Evolutionary conservation across 2,888 invertebrate genomes (phyloP).

Genomic region (Noctua pronuba): DNA sequence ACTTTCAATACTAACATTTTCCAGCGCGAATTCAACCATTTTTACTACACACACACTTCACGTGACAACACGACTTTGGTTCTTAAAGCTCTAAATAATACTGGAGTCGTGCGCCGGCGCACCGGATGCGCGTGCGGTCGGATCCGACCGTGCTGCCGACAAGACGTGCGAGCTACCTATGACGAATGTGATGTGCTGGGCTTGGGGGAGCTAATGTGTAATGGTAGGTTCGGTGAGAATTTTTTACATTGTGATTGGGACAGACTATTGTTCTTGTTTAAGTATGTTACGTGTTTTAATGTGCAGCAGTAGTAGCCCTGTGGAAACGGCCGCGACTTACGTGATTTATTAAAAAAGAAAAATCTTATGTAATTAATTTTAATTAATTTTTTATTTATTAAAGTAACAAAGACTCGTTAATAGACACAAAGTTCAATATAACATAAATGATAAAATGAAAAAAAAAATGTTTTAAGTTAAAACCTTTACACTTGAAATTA

Average conservation of each 20-base stretch:
- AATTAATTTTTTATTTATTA: too few relatives aligned
- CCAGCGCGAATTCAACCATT: slow-evolving; percentile 85
- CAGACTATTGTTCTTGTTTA: slow-evolving; percentile 28
- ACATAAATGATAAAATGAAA: too few relatives aligned
- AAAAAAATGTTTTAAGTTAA: too few relatives aligned
- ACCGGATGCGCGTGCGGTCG: slow-evolving; percentile 72
- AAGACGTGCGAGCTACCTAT: slow-evolving; percentile 70
- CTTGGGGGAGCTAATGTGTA: not conserved
- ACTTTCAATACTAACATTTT: slow-evolving; percentile 79
- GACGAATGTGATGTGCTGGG: slow-evolving; percentile 64
- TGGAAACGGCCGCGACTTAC: not conserved
- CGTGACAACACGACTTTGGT: slow-evolving; percentile 64
- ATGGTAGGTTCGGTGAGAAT: slow-evolving; percentile 17
- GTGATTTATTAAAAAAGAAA: too few relatives aligned
- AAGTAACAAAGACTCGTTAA: too few relatives aligned
- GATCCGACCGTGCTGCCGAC: slow-evolving; percentile 74
- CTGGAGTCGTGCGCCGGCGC: slow-evolving; percentile 64
- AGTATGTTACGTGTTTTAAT: slow-evolving; percentile 18
- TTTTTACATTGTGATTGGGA: slow-evolving; percentile 22
- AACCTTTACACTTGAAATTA: not conserved
- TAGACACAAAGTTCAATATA: too few relatives aligned
- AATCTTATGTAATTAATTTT: too few relatives aligned
- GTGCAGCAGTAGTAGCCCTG: not conserved
- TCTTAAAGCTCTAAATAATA: slow-evolving; percentile 69
- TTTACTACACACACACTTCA: slow-evolving; percentile 59